Conservation (phyloP, 2,888 invertebrate genomes). For the Apeira syringaria region DNA sequence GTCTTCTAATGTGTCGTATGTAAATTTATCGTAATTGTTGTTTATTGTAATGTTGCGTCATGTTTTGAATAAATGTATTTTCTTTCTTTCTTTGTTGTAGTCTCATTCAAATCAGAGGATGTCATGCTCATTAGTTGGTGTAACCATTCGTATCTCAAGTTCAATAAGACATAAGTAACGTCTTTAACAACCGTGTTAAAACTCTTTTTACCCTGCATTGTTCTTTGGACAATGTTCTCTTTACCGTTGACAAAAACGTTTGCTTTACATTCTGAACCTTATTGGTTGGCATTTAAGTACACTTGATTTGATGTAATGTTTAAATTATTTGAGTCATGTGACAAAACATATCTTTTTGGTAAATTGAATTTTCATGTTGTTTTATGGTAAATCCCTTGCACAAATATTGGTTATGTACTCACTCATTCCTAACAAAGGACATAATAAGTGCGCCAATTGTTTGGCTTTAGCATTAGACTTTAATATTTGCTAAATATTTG, state of each 20-base stretch:
- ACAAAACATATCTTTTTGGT: conserved; percentile 26
- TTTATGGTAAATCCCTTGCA: conserved; percentile 34
- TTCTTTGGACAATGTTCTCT: conserved; percentile 6
- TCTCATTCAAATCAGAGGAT: no score
- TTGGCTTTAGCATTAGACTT: conserved; percentile 3
- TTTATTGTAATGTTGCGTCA: no score
- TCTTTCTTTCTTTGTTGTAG: no score
- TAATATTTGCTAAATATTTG: no score
- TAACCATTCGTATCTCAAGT: conserved; percentile 23
- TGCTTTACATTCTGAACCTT: conserved; percentile 9
- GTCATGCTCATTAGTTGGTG: neutral
- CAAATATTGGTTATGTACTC: conserved; percentile 37
- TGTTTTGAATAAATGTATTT: no score
- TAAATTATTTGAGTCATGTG: conserved; percentile 18
- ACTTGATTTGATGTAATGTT: conserved; percentile 10
- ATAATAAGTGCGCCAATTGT: conserved; percentile 8
- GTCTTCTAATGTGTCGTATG: no score
- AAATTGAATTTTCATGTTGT: conserved; percentile 24
- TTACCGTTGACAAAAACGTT: neutral
- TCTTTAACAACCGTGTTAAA: conserved; percentile 32
- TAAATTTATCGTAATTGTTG: no score
- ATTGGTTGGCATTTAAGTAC: neutral
- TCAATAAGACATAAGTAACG: conserved; percentile 23
- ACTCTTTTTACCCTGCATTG: conserved; percentile 15
- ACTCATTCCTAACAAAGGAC: conserved; percentile 24